phyloP scores from a whole-genome alignment of 1,140 invertebrate genomes.

The Cyphomyrmex costatus region DNA sequence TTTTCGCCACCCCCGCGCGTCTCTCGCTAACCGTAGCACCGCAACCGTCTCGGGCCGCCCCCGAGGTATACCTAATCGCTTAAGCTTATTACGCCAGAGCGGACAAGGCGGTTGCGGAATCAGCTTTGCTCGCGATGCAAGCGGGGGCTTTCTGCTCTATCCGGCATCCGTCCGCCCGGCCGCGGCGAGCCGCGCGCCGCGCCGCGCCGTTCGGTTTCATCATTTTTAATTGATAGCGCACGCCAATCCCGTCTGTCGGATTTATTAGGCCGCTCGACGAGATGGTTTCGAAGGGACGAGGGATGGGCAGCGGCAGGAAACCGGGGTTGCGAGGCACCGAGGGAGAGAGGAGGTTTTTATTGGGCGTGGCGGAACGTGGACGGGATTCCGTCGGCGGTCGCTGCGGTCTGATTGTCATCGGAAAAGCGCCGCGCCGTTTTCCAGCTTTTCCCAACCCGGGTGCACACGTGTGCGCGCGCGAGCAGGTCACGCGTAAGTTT shows the following conservation, averaged over 20 bases:
- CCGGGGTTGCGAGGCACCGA: slow-evolving; percentile 21
- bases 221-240: slow-evolving; percentile 85
- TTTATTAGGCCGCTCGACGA: slow-evolving; percentile 81
- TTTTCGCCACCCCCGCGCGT: slow-evolving; percentile 33
- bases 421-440: slow-evolving; percentile 70
- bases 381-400: slow-evolving; percentile 68
- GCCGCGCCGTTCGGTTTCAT: slow-evolving; percentile 78
- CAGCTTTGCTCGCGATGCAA: slow-evolving; percentile 58
- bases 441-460: slow-evolving; percentile 69
- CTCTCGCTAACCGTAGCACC: slow-evolving; percentile 48
- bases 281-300: slow-evolving; percentile 74
- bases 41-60: slow-evolving; percentile 56
- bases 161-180: slow-evolving; percentile 23
- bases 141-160: slow-evolving; percentile 24
- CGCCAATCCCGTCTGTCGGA: slow-evolving; percentile 82
- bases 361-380: slow-evolving; percentile 69
- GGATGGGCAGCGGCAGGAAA: slow-evolving; percentile 57
- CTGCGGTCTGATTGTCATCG: slow-evolving; percentile 73
- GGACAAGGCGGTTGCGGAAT: slow-evolving; percentile 72
- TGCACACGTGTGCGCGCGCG: neutral
- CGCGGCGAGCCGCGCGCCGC: slow-evolving; percentile 39
- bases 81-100: slow-evolving; percentile 83
- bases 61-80: slow-evolving; percentile 82
- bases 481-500: slow-evolving; percentile 50
- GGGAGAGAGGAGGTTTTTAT: slow-evolving; percentile 70